A percentile compares a stretch with the other conserved stretches of the same genome.
Conservation (phyloP, 2,113 vertebrate species). For the Glareola pratincola region DNA sequence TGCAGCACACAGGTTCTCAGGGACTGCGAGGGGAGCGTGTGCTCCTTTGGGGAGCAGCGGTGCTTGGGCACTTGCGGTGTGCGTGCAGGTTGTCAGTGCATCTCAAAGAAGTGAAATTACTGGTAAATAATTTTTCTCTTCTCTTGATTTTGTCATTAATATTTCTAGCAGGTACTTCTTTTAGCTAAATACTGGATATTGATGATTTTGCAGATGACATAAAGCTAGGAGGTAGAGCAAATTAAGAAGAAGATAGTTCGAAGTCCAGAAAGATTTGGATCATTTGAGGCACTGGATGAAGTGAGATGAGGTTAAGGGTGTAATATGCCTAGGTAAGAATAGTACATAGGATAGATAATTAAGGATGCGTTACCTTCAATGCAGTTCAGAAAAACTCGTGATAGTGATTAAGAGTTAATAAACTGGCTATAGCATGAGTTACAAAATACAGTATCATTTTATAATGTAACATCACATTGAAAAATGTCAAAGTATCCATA, state of each 20-base stretch:
- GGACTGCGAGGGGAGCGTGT: background rate
- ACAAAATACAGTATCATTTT: background rate
- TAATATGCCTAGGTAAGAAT: slow-evolving; percentile 34
- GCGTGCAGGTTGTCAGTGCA: background rate
- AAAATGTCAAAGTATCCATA: background rate
- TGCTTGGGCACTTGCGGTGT: background rate
- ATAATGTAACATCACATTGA: background rate
- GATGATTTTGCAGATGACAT: slow-evolving; percentile 47
- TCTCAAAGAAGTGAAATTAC: background rate
- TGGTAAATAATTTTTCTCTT: background rate
- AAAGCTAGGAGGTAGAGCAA: slow-evolving; percentile 42
- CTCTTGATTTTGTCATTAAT: background rate
- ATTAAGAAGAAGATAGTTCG: slow-evolving; percentile 39
- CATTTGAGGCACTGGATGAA: slow-evolving; percentile 40
- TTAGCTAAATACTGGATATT: slow-evolving; percentile 31
- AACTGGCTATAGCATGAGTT: background rate
- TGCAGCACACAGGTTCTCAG: background rate
- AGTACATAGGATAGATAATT: background rate
- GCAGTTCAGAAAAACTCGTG: background rate
- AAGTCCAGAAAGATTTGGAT: slow-evolving; percentile 48
- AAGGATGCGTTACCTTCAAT: background rate
- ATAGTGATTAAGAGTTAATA: background rate
- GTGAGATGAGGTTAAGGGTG: slow-evolving; percentile 44
- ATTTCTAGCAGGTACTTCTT: background rate
- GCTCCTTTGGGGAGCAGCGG: background rate